These are phyloP conservation scores for Drosophila setosimentum DNA, from an alignment of 2,888 invertebrate genomes.

Conservation along the genomic window DNA sequence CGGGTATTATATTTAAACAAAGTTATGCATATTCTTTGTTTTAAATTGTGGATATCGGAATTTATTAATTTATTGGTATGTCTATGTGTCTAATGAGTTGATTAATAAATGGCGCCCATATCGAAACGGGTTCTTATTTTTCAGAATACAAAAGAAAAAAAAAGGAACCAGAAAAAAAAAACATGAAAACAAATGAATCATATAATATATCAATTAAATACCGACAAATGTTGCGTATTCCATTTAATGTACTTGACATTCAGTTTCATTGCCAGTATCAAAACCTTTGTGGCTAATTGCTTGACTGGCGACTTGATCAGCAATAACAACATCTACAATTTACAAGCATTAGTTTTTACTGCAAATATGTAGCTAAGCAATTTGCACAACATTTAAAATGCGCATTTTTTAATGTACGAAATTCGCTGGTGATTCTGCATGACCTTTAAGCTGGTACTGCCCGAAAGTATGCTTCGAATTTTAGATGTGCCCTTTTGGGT, in stretches of 20 bases:
- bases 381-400: constrained; percentile 10
- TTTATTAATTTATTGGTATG: constrained; percentile 45
- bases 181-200: constrained; percentile 10
- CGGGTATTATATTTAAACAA: constrained; percentile 25
- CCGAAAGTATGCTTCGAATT: constrained; percentile 28
- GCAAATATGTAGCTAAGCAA: constrained; percentile 23
- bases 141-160: neutral
- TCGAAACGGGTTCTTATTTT: constrained; percentile 33
- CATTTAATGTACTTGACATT: constrained; percentile 32
- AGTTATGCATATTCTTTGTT: constrained; percentile 18
- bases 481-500: neutral
- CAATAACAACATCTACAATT: constrained; percentile 16
- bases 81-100: constrained; percentile 31
- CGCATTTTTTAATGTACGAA: neutral
- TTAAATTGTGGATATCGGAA: constrained; percentile 24
- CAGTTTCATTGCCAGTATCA: constrained; percentile 45
- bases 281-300: constrained; percentile 35
- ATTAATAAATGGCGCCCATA: constrained; percentile 49
- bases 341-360: constrained; percentile 22
- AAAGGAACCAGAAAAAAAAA: neutral
- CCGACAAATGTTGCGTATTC: constrained; percentile 20
- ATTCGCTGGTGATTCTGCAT: neutral
- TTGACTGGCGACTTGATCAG: constrained; percentile 1
- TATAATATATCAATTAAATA: constrained; percentile 17
- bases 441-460: constrained; percentile 1